These are phyloP conservation scores for Elanus axillaris DNA, from an alignment of 2,113 vertebrate species.

Conservation along the genomic window DNA sequence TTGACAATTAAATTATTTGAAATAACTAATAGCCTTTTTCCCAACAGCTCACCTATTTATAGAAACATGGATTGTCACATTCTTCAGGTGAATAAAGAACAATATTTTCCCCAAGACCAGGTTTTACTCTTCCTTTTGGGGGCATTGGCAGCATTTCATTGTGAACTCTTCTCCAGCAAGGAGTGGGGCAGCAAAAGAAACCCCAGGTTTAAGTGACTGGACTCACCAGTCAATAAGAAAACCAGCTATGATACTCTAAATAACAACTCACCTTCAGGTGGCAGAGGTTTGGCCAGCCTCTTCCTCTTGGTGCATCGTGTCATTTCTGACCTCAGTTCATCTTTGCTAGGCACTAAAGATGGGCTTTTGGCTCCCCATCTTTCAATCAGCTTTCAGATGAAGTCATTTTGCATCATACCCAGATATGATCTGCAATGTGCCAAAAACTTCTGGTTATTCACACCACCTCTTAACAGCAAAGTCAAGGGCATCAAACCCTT, in stretches of 20 bases:
- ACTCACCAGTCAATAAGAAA: neutral
- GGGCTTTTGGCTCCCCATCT: neutral
- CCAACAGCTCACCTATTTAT: neutral
- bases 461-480: neutral
- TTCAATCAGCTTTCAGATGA: neutral
- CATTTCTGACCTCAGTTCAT: neutral
- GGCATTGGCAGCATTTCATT: neutral
- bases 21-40: neutral
- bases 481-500: neutral
- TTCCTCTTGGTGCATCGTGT: neutral
- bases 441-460: neutral
- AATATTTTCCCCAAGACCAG: neutral
- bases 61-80: neutral
- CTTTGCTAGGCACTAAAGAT: neutral
- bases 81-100: neutral
- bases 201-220: neutral
- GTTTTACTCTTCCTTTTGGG: neutral
- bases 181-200: neutral
- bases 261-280: neutral
- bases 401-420: accelerated
- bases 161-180: neutral
- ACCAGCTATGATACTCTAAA: neutral
- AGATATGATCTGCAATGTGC: neutral
- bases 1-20: neutral
- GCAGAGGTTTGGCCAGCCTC: neutral